phyloP scores from a whole-genome alignment of 2,113 vertebrate species.

The Lutjanus erythropterus region DNA sequence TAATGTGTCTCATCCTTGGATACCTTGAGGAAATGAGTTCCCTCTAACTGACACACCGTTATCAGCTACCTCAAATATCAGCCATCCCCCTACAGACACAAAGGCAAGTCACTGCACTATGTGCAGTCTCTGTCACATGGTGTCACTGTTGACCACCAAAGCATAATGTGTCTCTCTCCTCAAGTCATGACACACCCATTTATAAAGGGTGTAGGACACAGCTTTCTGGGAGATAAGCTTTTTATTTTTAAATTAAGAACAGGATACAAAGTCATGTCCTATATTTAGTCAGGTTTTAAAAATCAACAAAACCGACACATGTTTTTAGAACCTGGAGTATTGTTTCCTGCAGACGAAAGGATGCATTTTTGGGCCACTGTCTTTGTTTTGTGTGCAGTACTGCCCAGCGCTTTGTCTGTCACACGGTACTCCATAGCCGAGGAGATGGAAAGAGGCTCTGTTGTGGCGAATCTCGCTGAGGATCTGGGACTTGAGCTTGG shows the following conservation, averaged over 20 bases:
- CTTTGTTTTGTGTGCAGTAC: constrained; percentile 76
- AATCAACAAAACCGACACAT: background rate
- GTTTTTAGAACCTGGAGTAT: constrained; percentile 1
- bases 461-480: constrained; percentile 82
- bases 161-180: background rate
- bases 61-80: background rate
- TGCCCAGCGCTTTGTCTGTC: constrained; percentile 76
- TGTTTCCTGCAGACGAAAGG: constrained; percentile 14
- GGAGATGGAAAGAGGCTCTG: constrained; percentile 82
- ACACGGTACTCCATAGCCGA: constrained; percentile 84
- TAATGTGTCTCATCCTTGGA: background rate
- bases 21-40: background rate
- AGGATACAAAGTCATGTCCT: background rate
- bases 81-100: background rate
- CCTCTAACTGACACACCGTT: background rate
- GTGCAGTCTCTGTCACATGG: constrained; percentile 53
- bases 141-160: constrained; percentile 80
- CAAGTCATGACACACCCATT: constrained; percentile 54
- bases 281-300: background rate
- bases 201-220: constrained; percentile 12
- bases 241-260: background rate
- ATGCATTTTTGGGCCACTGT: constrained; percentile 48
- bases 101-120: background rate
- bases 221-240: background rate
- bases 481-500: constrained; percentile 80